These are phyloP conservation scores for Percopsis omiscomaycus DNA, from an alignment of 2,797 vertebrate genomes.

Conservation along the genomic window DNA sequence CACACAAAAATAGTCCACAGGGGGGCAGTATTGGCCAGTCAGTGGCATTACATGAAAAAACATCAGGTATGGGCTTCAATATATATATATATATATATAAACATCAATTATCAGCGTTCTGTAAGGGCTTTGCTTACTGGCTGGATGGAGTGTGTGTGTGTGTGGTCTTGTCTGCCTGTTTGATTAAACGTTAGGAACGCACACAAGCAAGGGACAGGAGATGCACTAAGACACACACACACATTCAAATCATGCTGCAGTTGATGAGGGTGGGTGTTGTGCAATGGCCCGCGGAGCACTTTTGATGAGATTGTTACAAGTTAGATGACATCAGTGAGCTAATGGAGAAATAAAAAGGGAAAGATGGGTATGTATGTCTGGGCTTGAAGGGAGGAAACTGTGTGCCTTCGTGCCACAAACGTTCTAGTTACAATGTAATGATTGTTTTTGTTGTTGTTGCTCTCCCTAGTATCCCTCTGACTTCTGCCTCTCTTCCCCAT, in stretches of 20 bases:
- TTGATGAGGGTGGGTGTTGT: background rate
- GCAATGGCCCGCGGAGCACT: background rate
- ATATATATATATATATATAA: conserved; percentile 22
- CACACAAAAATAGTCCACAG: conserved; percentile 20
- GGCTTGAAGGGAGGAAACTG: background rate
- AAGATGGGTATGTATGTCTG: background rate
- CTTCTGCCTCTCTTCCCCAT: background rate
- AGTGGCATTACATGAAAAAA: conserved; percentile 15
- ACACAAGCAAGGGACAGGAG: conserved; percentile 7
- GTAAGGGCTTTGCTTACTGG: conserved; percentile 4
- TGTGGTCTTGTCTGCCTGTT: conserved; percentile 27
- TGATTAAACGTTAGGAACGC: conserved; percentile 28
- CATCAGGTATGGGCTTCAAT: background rate
- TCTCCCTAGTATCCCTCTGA: conserved; percentile 8
- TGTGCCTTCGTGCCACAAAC: too few relatives aligned
- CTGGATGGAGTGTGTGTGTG: conserved; percentile 10
- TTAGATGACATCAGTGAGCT: conserved; percentile 4
- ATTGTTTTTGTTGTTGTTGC: background rate
- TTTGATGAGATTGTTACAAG: conserved; percentile 3
- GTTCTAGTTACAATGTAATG: background rate
- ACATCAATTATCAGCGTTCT: conserved; percentile 39
- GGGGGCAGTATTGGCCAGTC: conserved; percentile 38
- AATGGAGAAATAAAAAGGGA: background rate
- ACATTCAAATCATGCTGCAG: background rate
- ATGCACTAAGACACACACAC: conserved; percentile 6